Base-by-base conservation (phyloP, 2,888 invertebrate species). In the Cenopis cana region DNA sequence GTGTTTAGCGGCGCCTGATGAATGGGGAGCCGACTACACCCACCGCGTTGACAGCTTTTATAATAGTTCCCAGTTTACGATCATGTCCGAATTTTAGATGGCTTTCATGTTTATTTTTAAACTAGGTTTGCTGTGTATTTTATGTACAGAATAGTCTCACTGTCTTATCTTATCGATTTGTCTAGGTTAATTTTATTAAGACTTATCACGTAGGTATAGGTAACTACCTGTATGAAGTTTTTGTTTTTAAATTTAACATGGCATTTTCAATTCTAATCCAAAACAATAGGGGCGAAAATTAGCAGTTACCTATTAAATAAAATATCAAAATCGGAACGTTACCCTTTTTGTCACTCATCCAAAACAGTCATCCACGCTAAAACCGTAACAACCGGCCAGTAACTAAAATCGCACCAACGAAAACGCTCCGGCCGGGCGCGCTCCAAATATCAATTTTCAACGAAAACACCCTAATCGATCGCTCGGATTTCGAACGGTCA, bases 1-100 rank as follows among this genome's bases (percentile, higher is more conserved):
- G 88, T 91, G 91, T 92, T 93, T 93, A 93, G 91, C 85, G 86
- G 80, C 85, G 83, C 83, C 82, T 91, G 92, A 93, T 91, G 89
- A 92, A 93, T 92, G 89, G 87, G 85, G 88, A 89, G 89, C 91
- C 80, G 79, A 76, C 78, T 78, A 79, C 76, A 76, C 76, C 76
- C 73, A 77, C 77, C 76, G 73, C 72, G 67, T 76, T 77, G 78
- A 77, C 74, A 72, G 71, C 67, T 71, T 71, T 67, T 67, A 61
- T 67, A 71, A 71, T 71, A 71, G 67, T 66, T 71, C 55, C 50
- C 60, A 54, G 60, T 60, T 70, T 70, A 70, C 57, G 65, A 66
- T 36, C 70, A 33, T 70, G 59, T 69, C 65, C 65, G 50, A 69
- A 65, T 69, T 69, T 65, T 69, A 54, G 17, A 69, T 36, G 70